Evolutionary conservation across 1,140 invertebrate genomes (phyloP), one percentile per base, ranked within the genome.

Genomic region (Ceratina calcarata): DNA sequence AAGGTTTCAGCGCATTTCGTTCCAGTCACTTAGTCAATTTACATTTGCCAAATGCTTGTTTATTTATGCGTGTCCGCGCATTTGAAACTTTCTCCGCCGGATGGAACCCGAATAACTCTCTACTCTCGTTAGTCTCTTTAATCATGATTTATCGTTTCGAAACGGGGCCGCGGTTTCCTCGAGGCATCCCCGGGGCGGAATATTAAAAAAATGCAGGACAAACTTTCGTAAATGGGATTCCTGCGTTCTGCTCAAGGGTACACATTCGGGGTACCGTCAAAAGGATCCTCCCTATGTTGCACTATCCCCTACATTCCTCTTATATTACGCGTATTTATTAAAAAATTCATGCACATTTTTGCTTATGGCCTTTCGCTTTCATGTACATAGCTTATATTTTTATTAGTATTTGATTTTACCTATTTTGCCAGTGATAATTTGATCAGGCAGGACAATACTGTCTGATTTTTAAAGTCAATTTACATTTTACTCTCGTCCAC

Each of bases 141-240:
- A 51, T 70, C 57, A 24, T 62, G 49, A 49, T 58, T 61, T 53
- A n/a, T 62, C 49, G 27, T 45, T 45, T n/a, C 22, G 57, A 51
- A 32, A 22, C 2, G 32, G 57, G 10, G 45, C 64, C 37, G 18
- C 0, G n/a, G 0, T 3, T 20, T 18, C 15, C 1, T 2, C 15
- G 0, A 1, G 8, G 12, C 12, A 12, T 24, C 0, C 0, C 49
- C n/a, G 6, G 16, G 37, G 24, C n/a, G 13, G 16, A 16, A 66
- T 27, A 76, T 61, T 37, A 8, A 20, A 51, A 45, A 32, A 32
- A 20, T 18, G 15, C 4, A 32, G n/a, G n/a, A 6, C 32, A 61
- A 32, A 67, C 32, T 3, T 27, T 15, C 0, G 1, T 2, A n/a
- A 16, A 45, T 8, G 55, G 22, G 18, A 27, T 60, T 68, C 45